Evolutionary conservation across 2,888 invertebrate genomes (phyloP).

Genomic region (Zygogramma bicolorata): DNA sequence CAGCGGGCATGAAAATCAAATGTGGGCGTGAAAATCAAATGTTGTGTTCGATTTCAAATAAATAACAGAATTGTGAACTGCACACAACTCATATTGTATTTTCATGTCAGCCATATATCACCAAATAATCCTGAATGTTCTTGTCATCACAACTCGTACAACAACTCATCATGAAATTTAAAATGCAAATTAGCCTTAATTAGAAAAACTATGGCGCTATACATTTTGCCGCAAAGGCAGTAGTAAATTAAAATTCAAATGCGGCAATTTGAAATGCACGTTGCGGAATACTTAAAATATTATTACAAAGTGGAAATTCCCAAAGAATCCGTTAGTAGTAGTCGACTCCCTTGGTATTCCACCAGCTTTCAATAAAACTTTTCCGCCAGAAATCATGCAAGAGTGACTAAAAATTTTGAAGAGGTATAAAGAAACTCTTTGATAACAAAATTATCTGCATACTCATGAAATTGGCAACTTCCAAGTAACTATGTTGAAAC

Average conservation of each 20-base stretch:
- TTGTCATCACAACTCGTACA: conserved; percentile 14
- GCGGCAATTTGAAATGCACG: conserved; percentile 33
- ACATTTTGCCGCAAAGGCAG: conserved; percentile 29
- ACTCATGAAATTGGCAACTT: not conserved
- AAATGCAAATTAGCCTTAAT: conserved; percentile 33
- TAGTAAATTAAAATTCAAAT: conserved; percentile 36
- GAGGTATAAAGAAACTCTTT: no score
- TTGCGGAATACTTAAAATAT: conserved; percentile 28
- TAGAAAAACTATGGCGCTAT: conserved; percentile 21
- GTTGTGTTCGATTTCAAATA: no score
- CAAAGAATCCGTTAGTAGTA: conserved; percentile 15
- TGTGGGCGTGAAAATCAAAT: no score
- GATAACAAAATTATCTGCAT: no score
- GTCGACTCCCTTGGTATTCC: conserved; percentile 11
- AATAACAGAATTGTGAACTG: no score
- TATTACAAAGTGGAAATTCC: conserved; percentile 30
- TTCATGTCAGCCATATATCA: not conserved
- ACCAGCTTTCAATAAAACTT: not conserved
- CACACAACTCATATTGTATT: not conserved
- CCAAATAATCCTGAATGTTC: not conserved
- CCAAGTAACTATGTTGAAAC: no score
- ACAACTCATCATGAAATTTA: conserved; percentile 19
- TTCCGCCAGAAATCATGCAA: not conserved
- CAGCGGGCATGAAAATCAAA: no score
- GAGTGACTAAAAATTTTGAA: not conserved